Conservation (phyloP, 2,797 vertebrate genomes). For the Ctenosaura bakeri region DNA sequence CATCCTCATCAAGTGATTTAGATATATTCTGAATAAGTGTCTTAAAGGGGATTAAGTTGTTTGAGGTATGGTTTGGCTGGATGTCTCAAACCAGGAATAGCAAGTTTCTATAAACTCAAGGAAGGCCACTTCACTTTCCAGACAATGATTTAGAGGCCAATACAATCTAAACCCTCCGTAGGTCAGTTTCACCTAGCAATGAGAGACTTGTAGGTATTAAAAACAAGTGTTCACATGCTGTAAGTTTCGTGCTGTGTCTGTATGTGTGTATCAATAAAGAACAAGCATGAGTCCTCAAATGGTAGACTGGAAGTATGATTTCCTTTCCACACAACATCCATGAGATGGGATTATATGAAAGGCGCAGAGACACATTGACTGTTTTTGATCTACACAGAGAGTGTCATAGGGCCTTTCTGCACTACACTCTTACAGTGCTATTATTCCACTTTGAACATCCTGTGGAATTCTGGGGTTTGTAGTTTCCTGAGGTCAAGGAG, state of each 20-base stretch:
- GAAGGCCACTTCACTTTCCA: neutral
- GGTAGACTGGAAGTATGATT: neutral
- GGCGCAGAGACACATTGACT: no score
- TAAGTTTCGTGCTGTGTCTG: neutral
- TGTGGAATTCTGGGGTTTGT: no score
- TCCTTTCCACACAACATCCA: neutral
- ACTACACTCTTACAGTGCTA: no score
- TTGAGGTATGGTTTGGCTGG: neutral
- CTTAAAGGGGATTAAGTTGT: neutral
- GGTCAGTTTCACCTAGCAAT: neutral
- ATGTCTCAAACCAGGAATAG: neutral
- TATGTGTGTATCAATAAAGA: neutral
- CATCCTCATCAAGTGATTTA: neutral
- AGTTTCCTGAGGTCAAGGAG: no score
- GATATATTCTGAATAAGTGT: accelerated
- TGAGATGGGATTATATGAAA: no score
- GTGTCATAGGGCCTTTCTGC: no score
- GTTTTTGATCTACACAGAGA: no score
- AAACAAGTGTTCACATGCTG: neutral
- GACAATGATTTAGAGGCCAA: no score
- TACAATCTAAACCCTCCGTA: neutral
- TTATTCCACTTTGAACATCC: no score
- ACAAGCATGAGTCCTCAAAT: neutral
- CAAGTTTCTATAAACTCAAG: neutral
- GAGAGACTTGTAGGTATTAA: neutral